Evolutionary conservation across 2,888 invertebrate genomes (phyloP).

Genomic region (Arenicola marina): DNA sequence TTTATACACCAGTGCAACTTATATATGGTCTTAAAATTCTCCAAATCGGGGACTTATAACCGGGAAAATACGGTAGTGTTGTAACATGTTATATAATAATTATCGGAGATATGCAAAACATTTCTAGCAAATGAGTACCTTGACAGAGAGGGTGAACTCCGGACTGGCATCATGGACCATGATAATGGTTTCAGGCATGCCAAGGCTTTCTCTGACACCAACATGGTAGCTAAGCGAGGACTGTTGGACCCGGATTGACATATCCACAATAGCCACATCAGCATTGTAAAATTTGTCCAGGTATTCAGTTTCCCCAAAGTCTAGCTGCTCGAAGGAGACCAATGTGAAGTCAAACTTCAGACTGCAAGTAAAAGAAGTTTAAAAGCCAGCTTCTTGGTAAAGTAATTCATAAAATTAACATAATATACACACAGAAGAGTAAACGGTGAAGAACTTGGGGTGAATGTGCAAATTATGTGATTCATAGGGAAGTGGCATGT

Average conservation of each 20-base stretch:
- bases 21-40: too few species aligned
- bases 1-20: too few species aligned
- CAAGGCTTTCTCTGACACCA: slow-evolving; percentile 95
- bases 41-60: too few species aligned
- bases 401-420: neutral
- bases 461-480: neutral
- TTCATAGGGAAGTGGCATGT: too few species aligned
- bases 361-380: slow-evolving; percentile 32
- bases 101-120: too few species aligned
- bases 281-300: slow-evolving; percentile 97
- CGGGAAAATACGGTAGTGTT: too few species aligned
- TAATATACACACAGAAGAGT: too few species aligned
- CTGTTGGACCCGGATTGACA: slow-evolving; percentile 84
- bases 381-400: neutral
- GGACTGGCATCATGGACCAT: slow-evolving; percentile 72
- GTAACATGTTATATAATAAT: too few species aligned
- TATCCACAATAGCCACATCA: slow-evolving; percentile 93
- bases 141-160: slow-evolving; percentile 83
- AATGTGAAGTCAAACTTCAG: slow-evolving; percentile 44
- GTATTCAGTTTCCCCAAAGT: slow-evolving; percentile 95
- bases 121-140: slow-evolving; percentile 67
- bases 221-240: slow-evolving; percentile 94
- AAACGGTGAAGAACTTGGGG: neutral
- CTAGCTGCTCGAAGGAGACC: slow-evolving; percentile 83
- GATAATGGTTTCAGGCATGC: slow-evolving; percentile 88